phyloP scores from a whole-genome alignment of 1,140 invertebrate species.

The Neodiprion pinetum region DNA sequence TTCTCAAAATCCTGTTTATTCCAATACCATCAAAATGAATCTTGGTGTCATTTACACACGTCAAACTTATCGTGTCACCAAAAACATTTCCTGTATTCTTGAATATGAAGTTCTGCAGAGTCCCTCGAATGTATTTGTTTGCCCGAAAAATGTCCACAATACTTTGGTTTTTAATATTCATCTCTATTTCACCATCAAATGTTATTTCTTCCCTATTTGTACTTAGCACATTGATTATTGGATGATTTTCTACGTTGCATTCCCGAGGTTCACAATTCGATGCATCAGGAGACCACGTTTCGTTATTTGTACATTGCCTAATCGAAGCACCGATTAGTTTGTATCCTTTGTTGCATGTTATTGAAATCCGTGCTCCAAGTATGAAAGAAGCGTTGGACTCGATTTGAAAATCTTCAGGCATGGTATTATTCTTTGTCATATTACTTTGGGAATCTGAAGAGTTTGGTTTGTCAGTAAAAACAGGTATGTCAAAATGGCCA shows the following conservation, averaged over 20 bases:
- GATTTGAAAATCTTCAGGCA: not conserved
- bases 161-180: not conserved
- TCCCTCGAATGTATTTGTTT: not conserved
- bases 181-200: not conserved
- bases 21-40: conserved; percentile 20
- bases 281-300: conserved; percentile 35
- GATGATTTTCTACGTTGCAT: conserved; percentile 33
- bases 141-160: not conserved
- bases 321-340: conserved; percentile 21
- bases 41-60: conserved; percentile 30
- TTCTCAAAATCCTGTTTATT: conserved; percentile 7
- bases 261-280: conserved; percentile 29
- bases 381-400: not conserved
- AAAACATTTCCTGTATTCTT: conserved; percentile 33
- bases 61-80: conserved; percentile 32
- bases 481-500: not conserved
- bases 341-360: conserved; percentile 38
- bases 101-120: not conserved
- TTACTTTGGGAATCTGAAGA: not conserved
- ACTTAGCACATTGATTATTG: conserved; percentile 22
- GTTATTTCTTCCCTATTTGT: not conserved
- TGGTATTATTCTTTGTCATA: not conserved
- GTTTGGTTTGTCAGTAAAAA: not conserved
- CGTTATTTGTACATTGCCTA: conserved; percentile 35
- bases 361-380: conserved; percentile 28